Conservation (phyloP, 2,888 invertebrate species). For the Antheraea assamensis region DNA sequence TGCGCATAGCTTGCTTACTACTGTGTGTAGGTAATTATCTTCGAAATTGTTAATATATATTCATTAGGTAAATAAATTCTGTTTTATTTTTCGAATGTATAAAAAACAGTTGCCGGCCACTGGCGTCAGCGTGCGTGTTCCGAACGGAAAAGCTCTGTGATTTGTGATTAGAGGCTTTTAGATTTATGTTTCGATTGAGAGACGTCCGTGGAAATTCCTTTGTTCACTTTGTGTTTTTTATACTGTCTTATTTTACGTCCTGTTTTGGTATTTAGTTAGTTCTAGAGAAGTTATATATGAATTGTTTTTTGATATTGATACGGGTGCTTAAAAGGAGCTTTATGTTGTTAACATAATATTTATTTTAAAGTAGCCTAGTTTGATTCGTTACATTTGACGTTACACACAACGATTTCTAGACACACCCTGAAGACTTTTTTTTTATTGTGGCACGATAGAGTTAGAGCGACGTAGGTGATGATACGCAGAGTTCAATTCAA, state of each 20-base stretch:
- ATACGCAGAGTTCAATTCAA: too few species aligned
- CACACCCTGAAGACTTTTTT: too few species aligned
- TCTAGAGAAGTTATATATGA: slow-evolving; percentile 11
- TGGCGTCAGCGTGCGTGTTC: slow-evolving; percentile 47
- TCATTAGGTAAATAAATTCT: background rate
- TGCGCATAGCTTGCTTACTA: background rate
- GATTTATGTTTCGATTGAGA: slow-evolving; percentile 49
- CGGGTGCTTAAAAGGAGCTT: background rate
- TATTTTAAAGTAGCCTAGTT: too few species aligned
- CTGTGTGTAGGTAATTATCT: background rate
- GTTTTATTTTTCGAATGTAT: background rate
- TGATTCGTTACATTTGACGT: too few species aligned
- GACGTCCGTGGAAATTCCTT: slow-evolving; percentile 29
- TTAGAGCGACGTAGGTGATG: too few species aligned
- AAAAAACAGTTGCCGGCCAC: slow-evolving; percentile 40
- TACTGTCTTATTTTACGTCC: slow-evolving; percentile 23
- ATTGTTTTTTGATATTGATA: slow-evolving; percentile 8
- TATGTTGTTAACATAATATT: background rate
- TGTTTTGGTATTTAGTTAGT: slow-evolving; percentile 25
- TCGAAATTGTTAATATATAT: background rate
- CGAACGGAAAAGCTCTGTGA: slow-evolving; percentile 53
- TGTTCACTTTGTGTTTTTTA: slow-evolving; percentile 26
- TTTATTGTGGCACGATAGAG: too few species aligned
- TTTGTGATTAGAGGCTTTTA: slow-evolving; percentile 54
- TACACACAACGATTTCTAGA: too few species aligned